Conservation (phyloP, 2,888 invertebrate genomes). For the Phaedon cochleariae region DNA sequence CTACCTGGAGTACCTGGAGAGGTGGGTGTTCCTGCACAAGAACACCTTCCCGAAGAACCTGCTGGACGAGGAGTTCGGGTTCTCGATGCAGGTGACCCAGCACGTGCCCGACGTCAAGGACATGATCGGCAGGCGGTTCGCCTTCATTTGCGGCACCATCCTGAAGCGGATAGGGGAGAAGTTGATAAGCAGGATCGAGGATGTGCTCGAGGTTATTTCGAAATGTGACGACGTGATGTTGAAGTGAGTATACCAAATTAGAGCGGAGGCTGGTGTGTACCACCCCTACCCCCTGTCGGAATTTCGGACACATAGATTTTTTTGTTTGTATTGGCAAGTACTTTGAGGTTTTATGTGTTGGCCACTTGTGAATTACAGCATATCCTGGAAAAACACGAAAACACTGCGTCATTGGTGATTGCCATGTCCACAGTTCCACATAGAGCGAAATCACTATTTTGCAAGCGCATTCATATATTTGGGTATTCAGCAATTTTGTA, state of each 20-base stretch:
- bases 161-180: conserved; percentile 63
- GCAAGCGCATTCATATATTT: no score
- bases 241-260: conserved; percentile 49
- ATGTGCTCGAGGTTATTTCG: conserved; percentile 47
- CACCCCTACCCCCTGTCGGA: no score
- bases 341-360: no score
- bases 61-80: conserved; percentile 89
- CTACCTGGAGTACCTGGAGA: conserved; percentile 86
- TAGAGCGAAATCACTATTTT: no score
- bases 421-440: no score
- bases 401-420: no score
- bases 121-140: conserved; percentile 80
- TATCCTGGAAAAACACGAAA: no score
- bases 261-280: no score
- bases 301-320: no score
- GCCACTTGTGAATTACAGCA: no score
- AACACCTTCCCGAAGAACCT: conserved; percentile 75
- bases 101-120: conserved; percentile 76
- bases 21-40: conserved; percentile 79
- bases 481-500: no score
- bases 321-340: no score
- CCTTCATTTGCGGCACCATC: conserved; percentile 65
- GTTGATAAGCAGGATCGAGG: conserved; percentile 61
- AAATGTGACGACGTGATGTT: conserved; percentile 51
- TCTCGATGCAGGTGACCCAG: conserved; percentile 81